Evolutionary conservation across 2,113 vertebrate species (phyloP).

Genomic region (Reinhardtius hippoglossoides): DNA sequence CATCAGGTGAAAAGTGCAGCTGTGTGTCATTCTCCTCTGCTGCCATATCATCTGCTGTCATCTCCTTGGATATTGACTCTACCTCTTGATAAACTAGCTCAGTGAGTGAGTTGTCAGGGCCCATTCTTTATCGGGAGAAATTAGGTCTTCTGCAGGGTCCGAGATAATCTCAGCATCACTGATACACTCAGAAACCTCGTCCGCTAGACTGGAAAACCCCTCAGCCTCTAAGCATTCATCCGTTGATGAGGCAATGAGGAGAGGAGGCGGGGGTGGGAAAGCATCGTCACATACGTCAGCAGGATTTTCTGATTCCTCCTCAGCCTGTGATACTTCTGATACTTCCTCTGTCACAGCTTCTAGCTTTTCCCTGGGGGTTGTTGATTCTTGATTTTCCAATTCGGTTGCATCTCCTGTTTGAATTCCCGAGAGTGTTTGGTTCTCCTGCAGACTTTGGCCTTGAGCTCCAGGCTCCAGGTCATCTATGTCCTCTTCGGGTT

Average conservation of each 20-base stretch:
- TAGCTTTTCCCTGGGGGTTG: background rate
- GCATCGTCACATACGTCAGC: background rate
- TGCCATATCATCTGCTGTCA: background rate
- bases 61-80: conserved; percentile 11
- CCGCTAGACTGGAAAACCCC: conserved; percentile 19
- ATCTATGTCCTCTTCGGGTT: conserved; percentile 60
- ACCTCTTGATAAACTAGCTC: conserved; percentile 3
- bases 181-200: conserved; percentile 24
- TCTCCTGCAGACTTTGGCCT: background rate
- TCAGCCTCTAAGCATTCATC: conserved; percentile 29
- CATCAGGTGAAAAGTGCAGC: conserved; percentile 1
- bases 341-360: conserved; percentile 16
- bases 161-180: conserved; percentile 42
- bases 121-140: conserved; percentile 20
- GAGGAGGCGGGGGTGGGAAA: conserved; percentile 2
- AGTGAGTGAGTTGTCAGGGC: background rate
- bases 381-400: conserved; percentile 21
- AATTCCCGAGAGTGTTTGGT: background rate
- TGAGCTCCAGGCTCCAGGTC: conserved; percentile 11
- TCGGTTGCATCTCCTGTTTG: conserved; percentile 19
- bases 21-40: conserved; percentile 11
- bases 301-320: conserved; percentile 9
- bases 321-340: background rate
- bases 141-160: conserved; percentile 22
- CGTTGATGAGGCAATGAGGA: background rate